Percentiles rank a stretch among this genome's conserved stretches.
Evolutionary conservation across 2,113 vertebrate genomes (phyloP).

Genomic region (Tinamus guttatus): DNA sequence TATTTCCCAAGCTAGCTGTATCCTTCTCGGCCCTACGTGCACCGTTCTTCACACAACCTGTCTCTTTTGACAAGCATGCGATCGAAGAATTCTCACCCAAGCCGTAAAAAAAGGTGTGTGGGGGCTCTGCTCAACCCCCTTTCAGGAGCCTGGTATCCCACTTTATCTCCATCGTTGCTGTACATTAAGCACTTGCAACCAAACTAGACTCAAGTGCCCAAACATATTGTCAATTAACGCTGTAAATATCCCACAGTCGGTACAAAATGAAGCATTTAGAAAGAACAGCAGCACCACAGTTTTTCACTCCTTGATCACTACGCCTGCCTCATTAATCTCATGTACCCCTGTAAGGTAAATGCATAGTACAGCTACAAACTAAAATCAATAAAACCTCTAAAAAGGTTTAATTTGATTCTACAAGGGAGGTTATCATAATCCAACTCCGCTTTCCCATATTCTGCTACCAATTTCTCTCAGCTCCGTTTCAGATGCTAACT

Average conservation of each 20-base stretch:
- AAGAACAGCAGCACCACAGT: slow-evolving; percentile 53
- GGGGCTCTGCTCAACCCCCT: background rate
- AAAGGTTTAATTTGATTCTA: slow-evolving; percentile 65
- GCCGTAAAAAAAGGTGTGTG: background rate
- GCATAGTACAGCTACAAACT: slow-evolving; percentile 34
- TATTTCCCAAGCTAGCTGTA: background rate
- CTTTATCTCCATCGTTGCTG: background rate
- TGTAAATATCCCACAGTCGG: slow-evolving; percentile 50
- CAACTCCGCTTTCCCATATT: slow-evolving; percentile 34
- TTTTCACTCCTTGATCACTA: slow-evolving; percentile 39
- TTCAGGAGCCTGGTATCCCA: slow-evolving; percentile 26
- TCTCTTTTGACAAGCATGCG: background rate
- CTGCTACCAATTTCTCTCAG: slow-evolving; percentile 31
- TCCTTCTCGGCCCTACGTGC: background rate
- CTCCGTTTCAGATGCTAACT: slow-evolving; percentile 57
- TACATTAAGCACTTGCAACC: slow-evolving; percentile 43
- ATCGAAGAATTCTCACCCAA: background rate
- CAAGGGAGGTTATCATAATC: slow-evolving; percentile 65
- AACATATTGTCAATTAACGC: slow-evolving; percentile 70
- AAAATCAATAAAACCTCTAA: slow-evolving; percentile 61
- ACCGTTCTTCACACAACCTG: background rate
- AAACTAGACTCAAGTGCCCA: slow-evolving; percentile 63
- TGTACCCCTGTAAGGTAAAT: slow-evolving; percentile 49
- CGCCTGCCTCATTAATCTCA: slow-evolving; percentile 40
- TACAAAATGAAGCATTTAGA: slow-evolving; percentile 51